phyloP scores from a whole-genome alignment of 2,888 invertebrate genomes.

The Nomada ruficornis region DNA sequence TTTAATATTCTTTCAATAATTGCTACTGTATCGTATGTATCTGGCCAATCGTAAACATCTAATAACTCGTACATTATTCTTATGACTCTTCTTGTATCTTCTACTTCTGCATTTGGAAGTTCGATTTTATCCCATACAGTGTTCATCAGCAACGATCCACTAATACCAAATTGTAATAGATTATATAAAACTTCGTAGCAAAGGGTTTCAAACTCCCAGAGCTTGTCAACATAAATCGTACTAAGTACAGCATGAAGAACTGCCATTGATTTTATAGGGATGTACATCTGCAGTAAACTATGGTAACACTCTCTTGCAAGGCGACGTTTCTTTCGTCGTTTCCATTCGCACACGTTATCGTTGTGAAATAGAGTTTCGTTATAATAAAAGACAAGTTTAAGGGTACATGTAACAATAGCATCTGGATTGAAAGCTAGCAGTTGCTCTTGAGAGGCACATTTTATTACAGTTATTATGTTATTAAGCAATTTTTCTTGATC shows the following conservation, averaged over 20 bases:
- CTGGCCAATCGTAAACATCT: slow-evolving; percentile 84
- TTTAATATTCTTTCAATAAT: slow-evolving; percentile 85
- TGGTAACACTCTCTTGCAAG: slow-evolving; percentile 72
- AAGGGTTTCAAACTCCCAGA: slow-evolving; percentile 84
- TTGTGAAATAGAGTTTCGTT: slow-evolving; percentile 57
- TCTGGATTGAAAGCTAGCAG: slow-evolving; percentile 63
- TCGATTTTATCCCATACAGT: slow-evolving; percentile 75
- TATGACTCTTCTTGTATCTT: slow-evolving; percentile 84
- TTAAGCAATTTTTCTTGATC: slow-evolving; percentile 60
- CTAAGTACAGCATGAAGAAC: slow-evolving; percentile 81
- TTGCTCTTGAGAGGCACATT: slow-evolving; percentile 64
- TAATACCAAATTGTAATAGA: slow-evolving; percentile 73
- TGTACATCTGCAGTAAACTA: slow-evolving; percentile 70
- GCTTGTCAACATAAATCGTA: slow-evolving; percentile 80
- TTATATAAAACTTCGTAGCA: slow-evolving; percentile 80
- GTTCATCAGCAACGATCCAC: slow-evolving; percentile 66
- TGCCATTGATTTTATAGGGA: slow-evolving; percentile 78
- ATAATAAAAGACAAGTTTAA: slow-evolving; percentile 73
- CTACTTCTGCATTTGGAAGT: slow-evolving; percentile 73
- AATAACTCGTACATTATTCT: slow-evolving; percentile 85
- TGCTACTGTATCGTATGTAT: slow-evolving; percentile 83
- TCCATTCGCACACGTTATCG: slow-evolving; percentile 68
- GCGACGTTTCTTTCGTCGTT: slow-evolving; percentile 67
- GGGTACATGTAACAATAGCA: slow-evolving; percentile 67
- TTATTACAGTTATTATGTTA: slow-evolving; percentile 65